A percentile compares a stretch with the other conserved stretches of the same genome.
phyloP scores from a whole-genome alignment of 2,797 vertebrate genomes.

The Acipenser oxyrinchus region DNA sequence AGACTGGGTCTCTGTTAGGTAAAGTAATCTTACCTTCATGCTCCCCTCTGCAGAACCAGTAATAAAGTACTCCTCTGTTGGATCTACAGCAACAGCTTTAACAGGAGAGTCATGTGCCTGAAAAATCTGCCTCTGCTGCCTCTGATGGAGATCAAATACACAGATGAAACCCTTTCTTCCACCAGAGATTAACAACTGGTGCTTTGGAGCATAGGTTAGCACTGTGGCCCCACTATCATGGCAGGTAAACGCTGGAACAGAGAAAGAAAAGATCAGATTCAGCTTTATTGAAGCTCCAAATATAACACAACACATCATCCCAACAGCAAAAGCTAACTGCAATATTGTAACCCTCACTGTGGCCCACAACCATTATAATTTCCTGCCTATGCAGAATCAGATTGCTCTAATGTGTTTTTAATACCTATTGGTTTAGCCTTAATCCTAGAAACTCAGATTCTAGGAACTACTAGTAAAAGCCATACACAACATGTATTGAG shows the following conservation, averaged over 20 bases:
- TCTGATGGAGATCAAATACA: conserved; percentile 78
- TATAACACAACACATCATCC: too few relatives aligned
- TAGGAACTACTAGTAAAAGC: too few relatives aligned
- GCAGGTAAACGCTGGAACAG: conserved; percentile 77
- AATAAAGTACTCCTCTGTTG: conserved; percentile 84
- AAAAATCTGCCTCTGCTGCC: conserved; percentile 79
- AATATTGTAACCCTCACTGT: too few relatives aligned
- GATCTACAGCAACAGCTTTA: conserved; percentile 84
- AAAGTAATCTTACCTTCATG: conserved; percentile 73
- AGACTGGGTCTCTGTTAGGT: too few relatives aligned
- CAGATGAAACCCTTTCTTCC: conserved; percentile 89
- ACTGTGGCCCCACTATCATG: conserved; percentile 92
- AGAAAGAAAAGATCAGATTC: conserved; percentile 20
- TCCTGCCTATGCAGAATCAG: too few relatives aligned
- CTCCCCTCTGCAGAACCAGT: conserved; percentile 96
- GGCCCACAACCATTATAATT: too few relatives aligned
- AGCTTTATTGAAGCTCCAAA: too few relatives aligned
- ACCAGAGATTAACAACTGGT: conserved; percentile 87
- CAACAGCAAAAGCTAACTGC: too few relatives aligned
- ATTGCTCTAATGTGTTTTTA: too few relatives aligned
- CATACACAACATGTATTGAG: too few relatives aligned
- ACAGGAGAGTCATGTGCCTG: conserved; percentile 93
- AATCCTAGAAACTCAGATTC: too few relatives aligned
- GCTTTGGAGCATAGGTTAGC: conserved; percentile 79
- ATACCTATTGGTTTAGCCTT: too few relatives aligned